phyloP scores from a whole-genome alignment of 2,113 vertebrate species.

The Hystrix cristata region DNA sequence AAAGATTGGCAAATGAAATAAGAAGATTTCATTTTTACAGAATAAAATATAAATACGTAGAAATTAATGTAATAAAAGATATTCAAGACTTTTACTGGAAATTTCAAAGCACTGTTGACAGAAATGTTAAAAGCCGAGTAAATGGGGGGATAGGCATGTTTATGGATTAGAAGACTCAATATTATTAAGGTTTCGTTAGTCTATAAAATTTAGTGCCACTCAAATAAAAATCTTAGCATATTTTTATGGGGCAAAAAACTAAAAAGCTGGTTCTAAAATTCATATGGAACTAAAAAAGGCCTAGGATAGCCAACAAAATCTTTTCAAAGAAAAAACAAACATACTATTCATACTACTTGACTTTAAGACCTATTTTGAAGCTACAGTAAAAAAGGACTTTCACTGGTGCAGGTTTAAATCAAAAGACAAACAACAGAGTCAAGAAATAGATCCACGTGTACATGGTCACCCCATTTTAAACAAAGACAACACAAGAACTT shows the following conservation, averaged over 20 bases:
- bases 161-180: background rate
- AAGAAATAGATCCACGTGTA: background rate
- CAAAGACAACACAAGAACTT: background rate
- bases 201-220: background rate
- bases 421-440: background rate
- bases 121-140: background rate
- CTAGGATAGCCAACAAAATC: background rate
- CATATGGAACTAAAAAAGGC: background rate
- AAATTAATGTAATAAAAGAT: background rate
- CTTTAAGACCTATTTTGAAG: background rate
- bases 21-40: background rate
- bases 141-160: background rate
- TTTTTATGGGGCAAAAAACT: background rate
- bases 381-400: background rate
- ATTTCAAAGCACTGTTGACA: constrained; percentile 6
- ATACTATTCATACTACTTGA: background rate
- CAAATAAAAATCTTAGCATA: background rate
- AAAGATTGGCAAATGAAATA: constrained; percentile 11
- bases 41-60: background rate
- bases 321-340: background rate
- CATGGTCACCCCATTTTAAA: background rate
- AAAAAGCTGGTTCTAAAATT: background rate
- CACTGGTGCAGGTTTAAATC: background rate
- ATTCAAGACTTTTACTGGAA: constrained; percentile 20
- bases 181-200: background rate